phyloP scores from a whole-genome alignment of 2,888 invertebrate genomes.

The Aplocera efformata region DNA sequence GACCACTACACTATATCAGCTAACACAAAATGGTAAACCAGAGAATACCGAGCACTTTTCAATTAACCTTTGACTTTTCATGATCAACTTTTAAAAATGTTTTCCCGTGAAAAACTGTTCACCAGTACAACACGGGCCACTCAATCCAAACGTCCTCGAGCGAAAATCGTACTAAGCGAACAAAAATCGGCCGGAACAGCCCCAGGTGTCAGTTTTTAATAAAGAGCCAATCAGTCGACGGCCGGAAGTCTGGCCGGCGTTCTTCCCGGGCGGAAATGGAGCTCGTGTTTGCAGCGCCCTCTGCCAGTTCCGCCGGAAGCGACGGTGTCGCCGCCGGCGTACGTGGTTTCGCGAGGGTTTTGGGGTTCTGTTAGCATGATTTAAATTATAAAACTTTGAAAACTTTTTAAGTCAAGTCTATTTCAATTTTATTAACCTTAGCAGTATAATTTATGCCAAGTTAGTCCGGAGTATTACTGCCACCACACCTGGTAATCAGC shows the following conservation, averaged over 20 bases:
- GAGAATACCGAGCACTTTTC: too few species aligned
- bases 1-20: too few species aligned
- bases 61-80: too few species aligned
- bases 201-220: conserved; percentile 79
- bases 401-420: too few species aligned
- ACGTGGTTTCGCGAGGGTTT: conserved; percentile 22
- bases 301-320: conserved; percentile 55
- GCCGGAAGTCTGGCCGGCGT: conserved; percentile 64
- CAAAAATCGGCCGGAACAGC: conserved; percentile 41
- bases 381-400: too few species aligned
- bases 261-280: conserved; percentile 75
- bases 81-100: not conserved
- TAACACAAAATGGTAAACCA: too few species aligned
- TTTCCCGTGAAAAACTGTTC: too few species aligned
- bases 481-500: too few species aligned
- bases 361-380: conserved; percentile 15
- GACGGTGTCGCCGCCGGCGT: conserved; percentile 52
- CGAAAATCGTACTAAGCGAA: conserved; percentile 3
- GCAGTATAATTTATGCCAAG: too few species aligned
- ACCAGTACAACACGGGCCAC: too few species aligned
- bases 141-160: not conserved
- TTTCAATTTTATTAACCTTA: too few species aligned
- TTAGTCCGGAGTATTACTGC: too few species aligned
- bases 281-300: conserved; percentile 69
- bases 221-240: conserved; percentile 74